Percentiles rank a stretch among this genome's conserved stretches.
phyloP scores from a whole-genome alignment of 1,140 invertebrate genomes.

The Heliconius himera region DNA sequence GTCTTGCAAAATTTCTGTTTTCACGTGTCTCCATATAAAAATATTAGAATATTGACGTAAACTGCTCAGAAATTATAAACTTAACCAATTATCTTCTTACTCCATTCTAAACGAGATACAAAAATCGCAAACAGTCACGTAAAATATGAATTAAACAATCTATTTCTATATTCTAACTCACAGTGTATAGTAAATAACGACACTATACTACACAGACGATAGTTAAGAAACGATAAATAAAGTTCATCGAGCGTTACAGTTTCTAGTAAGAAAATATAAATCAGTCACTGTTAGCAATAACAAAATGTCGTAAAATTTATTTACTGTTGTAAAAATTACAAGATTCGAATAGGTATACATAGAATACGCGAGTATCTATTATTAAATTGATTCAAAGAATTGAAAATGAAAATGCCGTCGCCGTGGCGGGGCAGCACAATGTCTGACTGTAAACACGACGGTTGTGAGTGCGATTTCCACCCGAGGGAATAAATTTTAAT shows the following conservation, averaged over 20 bases:
- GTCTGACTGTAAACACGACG: no score
- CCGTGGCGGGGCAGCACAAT: no score
- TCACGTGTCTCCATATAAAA: no score
- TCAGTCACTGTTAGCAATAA: constrained; percentile 6
- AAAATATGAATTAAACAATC: neutral
- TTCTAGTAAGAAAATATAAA: neutral
- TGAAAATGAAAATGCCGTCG: neutral
- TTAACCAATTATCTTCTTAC: neutral
- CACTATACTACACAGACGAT: neutral
- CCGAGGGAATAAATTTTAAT: no score
- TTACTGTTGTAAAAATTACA: constrained; percentile 7
- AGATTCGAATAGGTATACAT: neutral
- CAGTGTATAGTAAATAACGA: neutral
- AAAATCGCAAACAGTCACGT: neutral
- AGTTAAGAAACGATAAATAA: constrained; percentile 14
- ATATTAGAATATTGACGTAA: no score
- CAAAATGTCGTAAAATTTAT: constrained; percentile 2
- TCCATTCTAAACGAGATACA: neutral
- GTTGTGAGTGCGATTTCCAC: no score
- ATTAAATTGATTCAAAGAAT: neutral
- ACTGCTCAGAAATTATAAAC: neutral
- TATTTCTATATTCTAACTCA: neutral
- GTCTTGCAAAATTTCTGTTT: no score
- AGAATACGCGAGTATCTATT: neutral
- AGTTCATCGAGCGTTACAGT: constrained; percentile 12